Conservation (phyloP, 2,797 vertebrate genomes). For the Catharus ustulatus region DNA sequence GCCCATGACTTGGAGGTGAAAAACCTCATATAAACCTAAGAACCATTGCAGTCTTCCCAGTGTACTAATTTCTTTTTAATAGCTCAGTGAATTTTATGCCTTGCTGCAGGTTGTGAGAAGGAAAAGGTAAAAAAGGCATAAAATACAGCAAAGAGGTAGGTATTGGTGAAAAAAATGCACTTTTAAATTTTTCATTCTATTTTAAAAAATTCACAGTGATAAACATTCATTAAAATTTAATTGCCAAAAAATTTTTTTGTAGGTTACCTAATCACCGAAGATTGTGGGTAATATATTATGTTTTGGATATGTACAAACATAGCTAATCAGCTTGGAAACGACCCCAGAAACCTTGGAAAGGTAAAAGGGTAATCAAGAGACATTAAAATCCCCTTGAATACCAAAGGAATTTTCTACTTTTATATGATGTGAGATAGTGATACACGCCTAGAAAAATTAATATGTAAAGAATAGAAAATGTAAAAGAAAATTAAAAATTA, state of each 20-base stretch:
- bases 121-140: neutral
- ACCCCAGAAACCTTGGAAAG: neutral
- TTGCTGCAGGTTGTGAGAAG: neutral
- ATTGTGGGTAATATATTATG: rapidly evolving
- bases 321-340: neutral
- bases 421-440: neutral
- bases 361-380: neutral
- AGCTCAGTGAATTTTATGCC: neutral
- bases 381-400: rapidly evolving
- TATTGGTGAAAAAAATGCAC: rapidly evolving
- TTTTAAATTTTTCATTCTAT: too few relatives aligned
- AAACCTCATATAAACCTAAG: neutral
- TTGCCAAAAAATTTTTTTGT: neutral
- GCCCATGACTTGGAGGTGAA: neutral
- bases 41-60: neutral
- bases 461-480: neutral
- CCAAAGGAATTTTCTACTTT: neutral
- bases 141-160: neutral
- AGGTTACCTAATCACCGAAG: neutral
- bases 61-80: neutral
- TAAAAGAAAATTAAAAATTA: neutral
- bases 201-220: neutral
- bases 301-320: neutral
- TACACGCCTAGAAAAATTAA: neutral
- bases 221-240: neutral